Evolutionary conservation across 2,113 vertebrate genomes (phyloP).

Genomic region (Nymphicus hollandicus): DNA sequence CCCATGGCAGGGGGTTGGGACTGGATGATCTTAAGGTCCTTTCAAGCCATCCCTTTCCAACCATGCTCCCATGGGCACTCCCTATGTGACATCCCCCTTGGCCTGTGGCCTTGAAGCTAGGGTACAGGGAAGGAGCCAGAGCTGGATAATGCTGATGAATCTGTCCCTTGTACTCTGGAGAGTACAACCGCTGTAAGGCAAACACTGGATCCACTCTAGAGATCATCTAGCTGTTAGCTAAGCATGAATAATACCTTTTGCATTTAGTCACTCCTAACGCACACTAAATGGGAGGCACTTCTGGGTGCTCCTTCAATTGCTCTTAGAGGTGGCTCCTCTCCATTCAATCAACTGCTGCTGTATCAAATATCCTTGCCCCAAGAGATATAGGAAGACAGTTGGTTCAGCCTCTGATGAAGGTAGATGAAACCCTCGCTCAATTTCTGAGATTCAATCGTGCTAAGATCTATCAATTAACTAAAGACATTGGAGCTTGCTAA

Average conservation of each 20-base stretch:
- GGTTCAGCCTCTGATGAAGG: neutral
- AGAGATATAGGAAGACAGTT: neutral
- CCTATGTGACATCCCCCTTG: neutral
- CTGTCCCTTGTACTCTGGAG: neutral
- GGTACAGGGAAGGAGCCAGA: neutral
- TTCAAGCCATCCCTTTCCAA: neutral
- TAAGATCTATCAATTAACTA: conserved; percentile 47
- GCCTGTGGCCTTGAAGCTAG: neutral
- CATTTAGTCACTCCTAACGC: neutral
- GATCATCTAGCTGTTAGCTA: neutral
- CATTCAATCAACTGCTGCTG: neutral
- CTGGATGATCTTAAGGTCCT: neutral
- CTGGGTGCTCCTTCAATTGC: neutral
- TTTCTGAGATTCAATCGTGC: neutral
- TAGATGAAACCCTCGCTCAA: neutral
- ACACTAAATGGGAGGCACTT: neutral
- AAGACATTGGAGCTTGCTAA: conserved; percentile 20
- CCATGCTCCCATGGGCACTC: neutral
- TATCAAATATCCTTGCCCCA: neutral
- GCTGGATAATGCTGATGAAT: neutral
- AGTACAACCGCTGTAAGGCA: accelerated
- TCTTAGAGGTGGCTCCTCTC: neutral
- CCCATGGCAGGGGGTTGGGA: neutral
- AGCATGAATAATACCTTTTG: neutral
- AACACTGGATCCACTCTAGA: neutral